Evolutionary conservation across 2,113 vertebrate genomes (phyloP).

Genomic region (Atrichornis clamosus): DNA sequence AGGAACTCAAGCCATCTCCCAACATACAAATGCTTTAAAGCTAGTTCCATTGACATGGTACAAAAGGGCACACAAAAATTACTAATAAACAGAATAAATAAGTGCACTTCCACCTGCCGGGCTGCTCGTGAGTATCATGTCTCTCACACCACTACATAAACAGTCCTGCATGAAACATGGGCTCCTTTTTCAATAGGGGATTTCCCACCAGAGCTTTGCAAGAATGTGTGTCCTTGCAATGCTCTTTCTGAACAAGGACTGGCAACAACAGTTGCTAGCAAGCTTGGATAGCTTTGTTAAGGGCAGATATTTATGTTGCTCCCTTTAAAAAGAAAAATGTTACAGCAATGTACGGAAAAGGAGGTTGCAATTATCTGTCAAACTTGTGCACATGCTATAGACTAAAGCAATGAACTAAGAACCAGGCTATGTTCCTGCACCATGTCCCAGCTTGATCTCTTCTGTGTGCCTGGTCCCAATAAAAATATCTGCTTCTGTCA

Average conservation of each 20-base stretch:
- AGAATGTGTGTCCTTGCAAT: not conserved
- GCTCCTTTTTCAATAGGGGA: not conserved
- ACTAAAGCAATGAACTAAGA: not conserved
- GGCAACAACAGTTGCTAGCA: not conserved
- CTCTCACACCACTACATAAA: not conserved
- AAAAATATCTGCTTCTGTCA: slow-evolving; percentile 25
- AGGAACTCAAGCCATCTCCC: not conserved
- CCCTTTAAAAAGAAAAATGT: not conserved
- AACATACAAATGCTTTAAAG: not conserved
- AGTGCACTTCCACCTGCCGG: not conserved
- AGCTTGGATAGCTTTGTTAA: not conserved
- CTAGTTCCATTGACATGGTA: not conserved
- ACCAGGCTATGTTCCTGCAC: not conserved
- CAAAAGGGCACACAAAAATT: not conserved
- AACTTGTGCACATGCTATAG: not conserved
- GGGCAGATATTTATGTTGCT: not conserved
- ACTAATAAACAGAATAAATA: not conserved
- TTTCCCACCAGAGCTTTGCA: not conserved
- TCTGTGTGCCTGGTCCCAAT: not conserved
- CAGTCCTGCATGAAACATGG: not conserved
- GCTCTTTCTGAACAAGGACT: not conserved
- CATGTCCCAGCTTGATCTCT: not conserved
- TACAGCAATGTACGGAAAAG: not conserved
- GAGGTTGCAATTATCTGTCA: not conserved
- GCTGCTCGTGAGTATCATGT: not conserved